These are phyloP conservation scores for Vireo griseus DNA, from an alignment of 2,797 vertebrate genomes.

Conservation along the genomic window DNA sequence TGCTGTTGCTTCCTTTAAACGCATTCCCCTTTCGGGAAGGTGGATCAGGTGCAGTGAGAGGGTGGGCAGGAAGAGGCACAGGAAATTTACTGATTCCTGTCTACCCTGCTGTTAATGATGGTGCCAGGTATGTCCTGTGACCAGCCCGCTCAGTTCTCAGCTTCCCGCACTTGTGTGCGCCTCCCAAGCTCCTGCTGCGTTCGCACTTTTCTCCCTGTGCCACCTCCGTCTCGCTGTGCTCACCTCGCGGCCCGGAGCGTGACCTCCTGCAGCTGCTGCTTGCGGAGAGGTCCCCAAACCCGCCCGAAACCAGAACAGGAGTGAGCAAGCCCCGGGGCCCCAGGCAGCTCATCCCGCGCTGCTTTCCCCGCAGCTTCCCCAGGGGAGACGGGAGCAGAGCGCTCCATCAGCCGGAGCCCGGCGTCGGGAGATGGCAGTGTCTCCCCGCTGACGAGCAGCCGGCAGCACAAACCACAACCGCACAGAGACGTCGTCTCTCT, in stretches of 20 bases:
- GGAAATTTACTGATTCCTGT: not conserved
- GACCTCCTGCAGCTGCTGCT: not conserved
- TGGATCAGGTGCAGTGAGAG: not conserved
- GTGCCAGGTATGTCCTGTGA: not conserved
- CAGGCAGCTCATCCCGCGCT: not conserved
- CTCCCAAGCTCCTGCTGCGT: not conserved
- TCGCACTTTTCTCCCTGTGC: not conserved
- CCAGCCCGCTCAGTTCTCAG: not conserved
- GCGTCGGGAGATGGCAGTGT: conserved; percentile 8
- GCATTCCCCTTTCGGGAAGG: not conserved
- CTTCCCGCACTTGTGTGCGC: not conserved
- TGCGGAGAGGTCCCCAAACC: rapidly evolving
- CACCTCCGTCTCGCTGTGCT: rapidly evolving
- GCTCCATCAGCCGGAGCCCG: rapidly evolving
- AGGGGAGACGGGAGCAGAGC: rapidly evolving
- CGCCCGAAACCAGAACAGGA: rapidly evolving
- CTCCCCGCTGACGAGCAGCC: not conserved
- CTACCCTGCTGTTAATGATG: not conserved
- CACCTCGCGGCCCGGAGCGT: rapidly evolving
- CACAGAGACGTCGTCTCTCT: rapidly evolving
- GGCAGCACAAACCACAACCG: rapidly evolving
- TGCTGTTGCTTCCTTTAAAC: not conserved
- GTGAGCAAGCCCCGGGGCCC: rapidly evolving
- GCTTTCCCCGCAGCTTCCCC: not conserved
- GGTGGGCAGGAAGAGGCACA: not conserved